Base-by-base conservation (phyloP, 1,140 invertebrate genomes). In the Pemphigus obesinymphae region DNA sequence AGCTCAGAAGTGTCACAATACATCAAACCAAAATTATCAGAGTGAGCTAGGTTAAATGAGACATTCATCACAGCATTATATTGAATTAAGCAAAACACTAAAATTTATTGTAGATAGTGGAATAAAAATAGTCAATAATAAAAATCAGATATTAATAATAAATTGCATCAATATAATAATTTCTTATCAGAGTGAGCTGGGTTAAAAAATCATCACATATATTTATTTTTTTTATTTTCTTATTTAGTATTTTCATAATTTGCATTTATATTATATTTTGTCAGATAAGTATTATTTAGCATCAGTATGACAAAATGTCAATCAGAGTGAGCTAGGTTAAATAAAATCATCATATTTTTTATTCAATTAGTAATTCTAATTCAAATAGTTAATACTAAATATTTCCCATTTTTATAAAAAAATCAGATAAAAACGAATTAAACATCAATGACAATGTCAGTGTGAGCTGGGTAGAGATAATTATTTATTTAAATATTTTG, bases 311-410 rank as follows among this genome's bases (percentile, higher is more conserved):
- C 50, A 17, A 72, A 45, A 0, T 15, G 23, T 34, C 37, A 70
- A 82, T 83, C 43, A 83, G 37, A 53, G 45, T 70, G 63, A 82
- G 63, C 81, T 70, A 73, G 63, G 68, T 53, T 68, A 82, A 73
- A 29, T 40, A 11, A n/a, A 72, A 50, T 66, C 66, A 70, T 70
- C 66, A 68, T 68, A 23, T 37, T 68, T 10, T 48, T 40, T 40
- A 40, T 40, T 40, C 8, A 40, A 40, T 40, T 8, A n/a, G n/a
- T n/a, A n/a, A n/a, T n/a, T n/a, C n/a, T n/a, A n/a, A n/a, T n/a
- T n/a, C n/a, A n/a, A n/a, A n/a, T n/a, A n/a, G n/a, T n/a, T n/a
- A n/a, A 40, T 40, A 40, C 3, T 40, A 40, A 40, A 40, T 40
- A 40, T 40, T 40, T 40, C 8, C n/a, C 37, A 40, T 8, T 40